Evolutionary conservation across 2,113 vertebrate genomes (phyloP).

Genomic region (Leptobrachium leishanense): DNA sequence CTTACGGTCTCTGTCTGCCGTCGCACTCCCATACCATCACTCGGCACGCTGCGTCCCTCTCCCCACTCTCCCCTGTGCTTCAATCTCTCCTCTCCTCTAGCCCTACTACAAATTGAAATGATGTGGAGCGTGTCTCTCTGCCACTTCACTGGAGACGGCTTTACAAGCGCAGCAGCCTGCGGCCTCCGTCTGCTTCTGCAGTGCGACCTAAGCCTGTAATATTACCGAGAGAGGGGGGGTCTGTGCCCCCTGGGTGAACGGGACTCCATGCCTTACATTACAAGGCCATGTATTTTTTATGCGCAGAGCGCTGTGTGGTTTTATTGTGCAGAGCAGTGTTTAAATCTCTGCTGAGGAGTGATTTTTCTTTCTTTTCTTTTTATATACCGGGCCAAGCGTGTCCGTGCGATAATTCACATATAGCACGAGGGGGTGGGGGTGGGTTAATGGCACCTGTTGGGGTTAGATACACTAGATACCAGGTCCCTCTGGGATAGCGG

Average conservation of each 20-base stretch:
- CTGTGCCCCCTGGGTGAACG: constrained; percentile 31
- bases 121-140: constrained; percentile 50
- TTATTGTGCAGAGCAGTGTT: background rate
- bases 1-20: background rate
- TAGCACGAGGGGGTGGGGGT: no score
- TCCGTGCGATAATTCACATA: no score
- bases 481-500: no score
- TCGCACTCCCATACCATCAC: background rate
- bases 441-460: no score
- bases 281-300: background rate
- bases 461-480: no score
- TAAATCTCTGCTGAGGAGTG: background rate
- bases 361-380: no score
- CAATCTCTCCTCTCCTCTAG: background rate
- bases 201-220: constrained; percentile 37
- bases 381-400: no score
- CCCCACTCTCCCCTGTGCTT: constrained; percentile 1
- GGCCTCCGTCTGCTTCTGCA: constrained; percentile 48
- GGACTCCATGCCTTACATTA: constrained; percentile 16
- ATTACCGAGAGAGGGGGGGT: constrained; percentile 17
- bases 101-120: constrained; percentile 48
- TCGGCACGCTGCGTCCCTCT: constrained; percentile 3
- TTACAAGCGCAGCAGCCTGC: constrained; percentile 47
- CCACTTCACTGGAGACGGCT: constrained; percentile 47
- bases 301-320: background rate